Base-by-base conservation (phyloP, 2,888 invertebrate genomes). In the Lochmaea crataegi region DNA sequence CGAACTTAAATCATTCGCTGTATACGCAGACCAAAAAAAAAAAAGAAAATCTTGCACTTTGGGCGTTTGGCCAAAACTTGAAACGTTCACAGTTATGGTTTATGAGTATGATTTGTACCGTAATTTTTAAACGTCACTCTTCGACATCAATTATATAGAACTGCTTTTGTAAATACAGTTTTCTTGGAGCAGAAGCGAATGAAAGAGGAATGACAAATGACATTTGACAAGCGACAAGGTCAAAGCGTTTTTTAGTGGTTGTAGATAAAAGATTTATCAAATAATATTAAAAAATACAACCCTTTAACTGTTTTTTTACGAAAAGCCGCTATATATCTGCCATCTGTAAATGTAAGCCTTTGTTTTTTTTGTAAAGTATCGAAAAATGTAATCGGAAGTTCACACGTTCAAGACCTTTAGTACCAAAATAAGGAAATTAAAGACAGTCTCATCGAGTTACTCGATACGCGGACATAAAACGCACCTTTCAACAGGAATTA, bases 1-100 rank as follows among this genome's bases (percentile, higher is more conserved):
- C 81, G 80, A 76, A 78, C 79, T 63, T 82, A 82, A 83, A 83
- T 84, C 82, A 82, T 80, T 77, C 78, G 75, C 79, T 76, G 82
- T 82, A 82, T 81, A 80, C 61, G 41, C 42, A 18, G 41, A n/a
- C 61, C 22, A 22, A 22, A 22, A n/a, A 61, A 63, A 42, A 58
- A 58, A 9, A 32, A 58, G 58, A 26, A 63, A 63, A 63, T 42
- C 61, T 42, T 63, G 61, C 1, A 45, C 16, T 63, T 42, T 63
- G 38, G 42, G 18, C 61, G 38, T 42, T 42, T 42, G 42, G 61
- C 41, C 42, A 41, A 42, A 2, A 38, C 16, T 42, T 63, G 18
- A 38, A 63, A 63, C 42, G 61, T 41, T 12, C 16, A 11, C 16
- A 11, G 42, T 63, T 63, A 42, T 63, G 16, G 18, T 18, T 42